A percentile compares a stretch with the other conserved stretches of the same genome.
phyloP scores from a whole-genome alignment of 92 coral and sea anemone species.

The Blastomussa wellsi region DNA sequence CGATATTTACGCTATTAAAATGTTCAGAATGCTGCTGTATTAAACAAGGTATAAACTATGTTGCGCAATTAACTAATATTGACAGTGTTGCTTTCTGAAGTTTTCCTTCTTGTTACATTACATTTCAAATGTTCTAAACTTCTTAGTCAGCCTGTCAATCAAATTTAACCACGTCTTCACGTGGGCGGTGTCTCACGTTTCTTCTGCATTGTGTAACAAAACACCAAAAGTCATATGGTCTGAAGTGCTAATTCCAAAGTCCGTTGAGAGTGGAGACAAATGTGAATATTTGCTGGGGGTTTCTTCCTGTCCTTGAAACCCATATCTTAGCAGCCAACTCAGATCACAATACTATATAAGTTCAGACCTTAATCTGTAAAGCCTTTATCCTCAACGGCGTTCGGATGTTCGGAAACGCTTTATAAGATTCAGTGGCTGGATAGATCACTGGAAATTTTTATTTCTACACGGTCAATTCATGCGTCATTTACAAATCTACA shows the following conservation, averaged over 20 bases:
- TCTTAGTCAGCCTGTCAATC: too few species aligned
- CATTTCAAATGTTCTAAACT: background rate
- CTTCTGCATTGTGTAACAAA: background rate
- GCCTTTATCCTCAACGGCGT: too few species aligned
- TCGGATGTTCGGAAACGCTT: too few species aligned
- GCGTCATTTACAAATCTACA: too few species aligned
- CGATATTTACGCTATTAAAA: background rate
- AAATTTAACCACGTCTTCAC: background rate
- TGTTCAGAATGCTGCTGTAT: background rate
- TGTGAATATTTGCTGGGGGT: too few species aligned
- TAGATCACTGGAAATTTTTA: too few species aligned
- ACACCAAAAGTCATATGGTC: background rate
- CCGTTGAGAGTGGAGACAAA: background rate
- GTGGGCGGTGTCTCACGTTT: background rate
- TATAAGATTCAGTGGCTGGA: too few species aligned
- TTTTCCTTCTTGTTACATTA: background rate
- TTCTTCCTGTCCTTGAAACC: background rate
- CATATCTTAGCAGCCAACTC: background rate
- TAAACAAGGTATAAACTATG: background rate
- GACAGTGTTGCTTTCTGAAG: background rate
- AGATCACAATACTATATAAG: too few species aligned
- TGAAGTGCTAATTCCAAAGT: background rate
- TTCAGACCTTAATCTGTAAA: too few species aligned
- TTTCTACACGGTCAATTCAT: too few species aligned
- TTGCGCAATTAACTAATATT: too few species aligned